Evolutionary conservation across 2,797 vertebrate genomes (phyloP).

Genomic region (Lutjanus campechanus): DNA sequence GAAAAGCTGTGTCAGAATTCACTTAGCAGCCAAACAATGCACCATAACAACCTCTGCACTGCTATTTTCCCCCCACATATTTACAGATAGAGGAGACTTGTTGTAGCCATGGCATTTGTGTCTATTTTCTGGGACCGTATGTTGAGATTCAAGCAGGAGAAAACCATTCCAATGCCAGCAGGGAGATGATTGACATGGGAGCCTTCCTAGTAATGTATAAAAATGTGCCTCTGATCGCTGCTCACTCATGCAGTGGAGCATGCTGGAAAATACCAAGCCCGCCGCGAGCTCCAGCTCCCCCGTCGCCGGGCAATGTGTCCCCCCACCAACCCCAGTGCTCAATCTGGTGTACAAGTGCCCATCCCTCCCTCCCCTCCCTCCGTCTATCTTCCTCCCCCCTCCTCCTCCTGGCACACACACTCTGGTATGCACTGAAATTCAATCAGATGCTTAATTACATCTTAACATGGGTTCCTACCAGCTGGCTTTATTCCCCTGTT

Average conservation of each 20-base stretch:
- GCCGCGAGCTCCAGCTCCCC: conserved; percentile 71
- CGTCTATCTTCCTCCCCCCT: conserved; percentile 28
- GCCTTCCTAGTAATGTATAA: conserved; percentile 76
- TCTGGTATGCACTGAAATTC: conserved; percentile 93
- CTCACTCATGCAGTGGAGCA: conserved; percentile 75
- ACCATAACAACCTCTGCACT: conserved; percentile 7
- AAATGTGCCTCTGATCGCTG: conserved; percentile 81
- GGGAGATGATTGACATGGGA: conserved; percentile 79
- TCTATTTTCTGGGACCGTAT: conserved; percentile 56
- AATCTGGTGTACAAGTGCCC: conserved; percentile 80
- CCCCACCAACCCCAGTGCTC: conserved; percentile 81
- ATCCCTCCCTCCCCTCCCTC: conserved; percentile 64
- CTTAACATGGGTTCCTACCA: conserved; percentile 94
- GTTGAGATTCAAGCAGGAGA: conserved; percentile 49
- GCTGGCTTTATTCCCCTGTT: conserved; percentile 96
- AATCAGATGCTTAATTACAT: conserved; percentile 99
- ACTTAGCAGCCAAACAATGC: conserved; percentile 50
- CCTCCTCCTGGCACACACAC: conserved; percentile 76
- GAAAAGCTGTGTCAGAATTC: conserved; percentile 37
- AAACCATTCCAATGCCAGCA: conserved; percentile 71
- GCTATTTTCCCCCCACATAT: conserved; percentile 11
- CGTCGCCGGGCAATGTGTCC: conserved; percentile 70
- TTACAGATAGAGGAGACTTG: conserved; percentile 39
- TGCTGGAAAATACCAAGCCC: conserved; percentile 77
- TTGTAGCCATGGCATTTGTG: conserved; percentile 24